A percentile compares a stretch with the other conserved stretches of the same genome.
phyloP scores from a whole-genome alignment of 2,888 invertebrate genomes.

The Drosophila kuntzei region DNA sequence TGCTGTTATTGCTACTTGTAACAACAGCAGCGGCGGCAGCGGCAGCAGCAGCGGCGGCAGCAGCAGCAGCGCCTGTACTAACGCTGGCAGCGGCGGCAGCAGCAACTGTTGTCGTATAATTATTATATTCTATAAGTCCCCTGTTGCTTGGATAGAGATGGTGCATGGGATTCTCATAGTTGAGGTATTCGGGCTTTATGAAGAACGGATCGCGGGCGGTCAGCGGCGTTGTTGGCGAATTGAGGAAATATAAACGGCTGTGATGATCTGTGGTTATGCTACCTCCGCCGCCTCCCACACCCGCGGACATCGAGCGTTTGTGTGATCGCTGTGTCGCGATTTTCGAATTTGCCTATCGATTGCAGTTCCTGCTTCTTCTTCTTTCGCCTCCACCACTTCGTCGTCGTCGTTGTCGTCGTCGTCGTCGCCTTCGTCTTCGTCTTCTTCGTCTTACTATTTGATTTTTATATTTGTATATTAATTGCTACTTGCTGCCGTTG shows the following conservation, averaged over 20 bases:
- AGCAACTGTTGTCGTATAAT: slow-evolving; percentile 75
- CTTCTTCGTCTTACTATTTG: background rate
- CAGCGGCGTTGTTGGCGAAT: slow-evolving; percentile 82
- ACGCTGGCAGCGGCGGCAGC: slow-evolving; percentile 61
- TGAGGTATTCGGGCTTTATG: slow-evolving; percentile 84
- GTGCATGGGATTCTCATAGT: slow-evolving; percentile 84
- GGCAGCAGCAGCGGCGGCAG: slow-evolving; percentile 71
- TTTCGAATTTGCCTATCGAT: slow-evolving; percentile 33
- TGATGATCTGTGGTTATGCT: slow-evolving; percentile 84
- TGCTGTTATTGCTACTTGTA: slow-evolving; percentile 18
- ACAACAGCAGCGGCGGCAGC: slow-evolving; percentile 58
- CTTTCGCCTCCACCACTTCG: slow-evolving; percentile 2
- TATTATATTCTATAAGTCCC: slow-evolving; percentile 83
- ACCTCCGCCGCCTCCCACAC: slow-evolving; percentile 85
- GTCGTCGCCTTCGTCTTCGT: slow-evolving; percentile 8
- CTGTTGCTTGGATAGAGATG: slow-evolving; percentile 82
- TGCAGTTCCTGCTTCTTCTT: slow-evolving; percentile 18
- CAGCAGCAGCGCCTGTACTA: slow-evolving; percentile 62
- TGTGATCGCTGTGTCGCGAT: slow-evolving; percentile 73
- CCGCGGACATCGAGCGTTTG: slow-evolving; percentile 82
- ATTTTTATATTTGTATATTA: slow-evolving; percentile 18
- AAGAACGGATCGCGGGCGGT: slow-evolving; percentile 82
- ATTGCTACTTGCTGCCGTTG: slow-evolving; percentile 19
- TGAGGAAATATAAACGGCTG: slow-evolving; percentile 83
- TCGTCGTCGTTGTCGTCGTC: background rate